Evolutionary conservation across 1,140 invertebrate genomes (phyloP).

Genomic region (Drosophila nannoptera): DNA sequence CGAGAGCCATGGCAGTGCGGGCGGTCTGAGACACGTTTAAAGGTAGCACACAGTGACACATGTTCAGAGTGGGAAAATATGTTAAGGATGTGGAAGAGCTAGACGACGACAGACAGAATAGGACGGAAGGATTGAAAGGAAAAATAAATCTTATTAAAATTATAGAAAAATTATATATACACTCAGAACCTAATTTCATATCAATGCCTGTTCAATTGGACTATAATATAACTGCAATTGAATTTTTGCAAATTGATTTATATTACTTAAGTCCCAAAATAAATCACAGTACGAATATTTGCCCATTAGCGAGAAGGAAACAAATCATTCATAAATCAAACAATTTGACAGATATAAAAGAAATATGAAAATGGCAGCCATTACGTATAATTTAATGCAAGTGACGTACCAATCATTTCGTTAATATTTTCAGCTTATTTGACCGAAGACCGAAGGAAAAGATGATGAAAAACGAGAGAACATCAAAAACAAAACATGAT

Average conservation of each 20-base stretch:
- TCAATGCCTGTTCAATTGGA: neutral
- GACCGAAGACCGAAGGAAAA: conserved; percentile 15
- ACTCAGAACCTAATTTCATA: neutral
- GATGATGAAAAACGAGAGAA: conserved; percentile 31
- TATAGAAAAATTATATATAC: neutral
- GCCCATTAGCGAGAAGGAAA: conserved; percentile 3
- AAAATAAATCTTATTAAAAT: neutral
- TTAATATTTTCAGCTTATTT: conserved; percentile 40
- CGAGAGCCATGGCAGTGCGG: conserved; percentile 11
- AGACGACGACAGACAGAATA: neutral
- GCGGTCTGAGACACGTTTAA: conserved; percentile 15
- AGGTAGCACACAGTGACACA: conserved; percentile 11
- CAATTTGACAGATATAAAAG: neutral
- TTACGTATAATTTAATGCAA: conserved; percentile 51
- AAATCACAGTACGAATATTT: conserved; percentile 4
- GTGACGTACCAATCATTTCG: conserved; percentile 25
- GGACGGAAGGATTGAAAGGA: neutral
- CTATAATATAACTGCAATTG: too few species aligned
- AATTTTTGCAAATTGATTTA: conserved; percentile 1
- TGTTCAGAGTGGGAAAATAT: conserved; percentile 3
- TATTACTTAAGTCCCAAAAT: neutral
- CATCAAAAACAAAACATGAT: conserved; percentile 66
- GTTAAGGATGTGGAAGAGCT: neutral
- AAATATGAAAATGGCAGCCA: conserved; percentile 31
- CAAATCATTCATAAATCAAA: conserved; percentile 55